Evolutionary conservation across 2,113 vertebrate genomes (phyloP).

Genomic region (Polypterus senegalus): DNA sequence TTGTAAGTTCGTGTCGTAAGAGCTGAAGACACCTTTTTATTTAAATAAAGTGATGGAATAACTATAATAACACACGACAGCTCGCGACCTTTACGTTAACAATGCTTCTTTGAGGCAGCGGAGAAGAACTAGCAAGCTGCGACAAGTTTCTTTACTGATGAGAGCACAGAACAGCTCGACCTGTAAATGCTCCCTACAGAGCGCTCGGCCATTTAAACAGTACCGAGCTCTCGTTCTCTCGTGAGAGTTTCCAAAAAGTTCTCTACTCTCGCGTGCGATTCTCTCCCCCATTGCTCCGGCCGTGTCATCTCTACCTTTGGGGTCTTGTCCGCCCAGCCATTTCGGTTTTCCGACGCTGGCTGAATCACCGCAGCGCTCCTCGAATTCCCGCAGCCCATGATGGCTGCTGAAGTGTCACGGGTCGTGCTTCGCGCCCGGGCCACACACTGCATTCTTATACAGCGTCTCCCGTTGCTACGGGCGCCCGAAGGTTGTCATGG

Average conservation of each 20-base stretch:
- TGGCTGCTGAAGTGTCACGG: neutral
- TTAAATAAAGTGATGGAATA: too few species aligned
- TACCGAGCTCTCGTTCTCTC: neutral
- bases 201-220: neutral
- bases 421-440: rapidly evolving
- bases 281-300: neutral
- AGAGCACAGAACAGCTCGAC: too few species aligned
- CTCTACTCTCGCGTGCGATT: neutral
- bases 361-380: neutral
- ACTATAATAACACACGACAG: too few species aligned
- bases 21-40: too few species aligned
- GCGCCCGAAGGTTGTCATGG: conserved; percentile 25
- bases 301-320: neutral
- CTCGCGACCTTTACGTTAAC: too few species aligned
- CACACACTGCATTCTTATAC: conserved; percentile 4
- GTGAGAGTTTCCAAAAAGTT: neutral
- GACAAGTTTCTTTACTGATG: too few species aligned
- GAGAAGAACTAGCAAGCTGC: too few species aligned
- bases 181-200: neutral
- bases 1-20: too few species aligned
- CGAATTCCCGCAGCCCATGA: conserved; percentile 36
- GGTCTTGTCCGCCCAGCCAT: neutral
- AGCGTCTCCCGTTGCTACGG: conserved; percentile 16
- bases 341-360: neutral
- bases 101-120: too few species aligned